Evolutionary conservation across 2,888 invertebrate genomes (phyloP).

Genomic region (Parnassius mnemosyne): DNA sequence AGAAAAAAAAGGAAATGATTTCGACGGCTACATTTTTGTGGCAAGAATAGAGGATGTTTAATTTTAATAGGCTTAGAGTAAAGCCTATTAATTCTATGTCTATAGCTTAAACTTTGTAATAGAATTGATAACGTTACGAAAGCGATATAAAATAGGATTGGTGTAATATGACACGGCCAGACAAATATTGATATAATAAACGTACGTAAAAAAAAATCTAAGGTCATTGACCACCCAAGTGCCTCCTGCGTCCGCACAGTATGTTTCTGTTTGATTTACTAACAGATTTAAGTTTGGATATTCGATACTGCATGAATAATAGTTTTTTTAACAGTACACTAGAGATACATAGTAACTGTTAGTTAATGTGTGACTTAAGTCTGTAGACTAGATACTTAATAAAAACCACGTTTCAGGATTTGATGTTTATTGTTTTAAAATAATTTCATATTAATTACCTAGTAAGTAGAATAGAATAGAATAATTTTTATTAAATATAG

Average conservation of each 20-base stretch:
- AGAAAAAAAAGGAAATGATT: too few species aligned
- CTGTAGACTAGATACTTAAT: too few species aligned
- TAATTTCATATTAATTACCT: too few species aligned
- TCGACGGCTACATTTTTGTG: too few species aligned
- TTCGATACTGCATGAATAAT: constrained; percentile 35
- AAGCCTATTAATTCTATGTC: background rate
- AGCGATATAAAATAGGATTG: constrained; percentile 18
- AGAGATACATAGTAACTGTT: background rate
- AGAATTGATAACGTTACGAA: constrained; percentile 1
- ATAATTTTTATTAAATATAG: too few species aligned
- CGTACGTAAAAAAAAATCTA: constrained; percentile 31
- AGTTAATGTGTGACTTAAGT: background rate
- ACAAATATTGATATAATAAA: constrained; percentile 20
- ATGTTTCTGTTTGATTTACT: constrained; percentile 47
- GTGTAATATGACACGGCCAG: constrained; percentile 18
- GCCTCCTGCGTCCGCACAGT: constrained; percentile 45
- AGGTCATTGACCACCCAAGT: constrained; percentile 48
- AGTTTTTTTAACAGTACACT: background rate
- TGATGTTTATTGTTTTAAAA: too few species aligned
- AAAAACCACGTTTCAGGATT: too few species aligned
- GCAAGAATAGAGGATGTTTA: too few species aligned
- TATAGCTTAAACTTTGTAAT: background rate
- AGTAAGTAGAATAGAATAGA: too few species aligned
- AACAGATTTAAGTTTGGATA: constrained; percentile 33
- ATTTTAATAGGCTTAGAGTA: too few species aligned